Base-by-base conservation (phyloP, 2,888 invertebrate genomes). In the Xanthia togata region DNA sequence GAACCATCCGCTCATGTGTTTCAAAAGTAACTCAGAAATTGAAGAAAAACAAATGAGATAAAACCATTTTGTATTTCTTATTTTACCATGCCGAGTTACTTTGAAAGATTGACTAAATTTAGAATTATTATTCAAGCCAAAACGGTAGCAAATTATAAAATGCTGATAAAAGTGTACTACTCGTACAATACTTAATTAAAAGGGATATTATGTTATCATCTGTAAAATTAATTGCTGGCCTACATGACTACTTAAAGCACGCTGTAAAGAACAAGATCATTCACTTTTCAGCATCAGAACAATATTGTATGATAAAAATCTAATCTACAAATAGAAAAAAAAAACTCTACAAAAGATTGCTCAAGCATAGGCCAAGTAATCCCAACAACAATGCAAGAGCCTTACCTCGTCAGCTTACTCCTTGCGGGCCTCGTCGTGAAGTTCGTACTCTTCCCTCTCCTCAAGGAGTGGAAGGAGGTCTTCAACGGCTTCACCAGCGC, bases 371-470 rank as follows among this genome's bases (percentile, higher is more conserved):
- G 53, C 57, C 11, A 70, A 59, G 14, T 70, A 35, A 53, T 35
- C 1, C 26, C 23, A 72, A 4, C 23, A 17, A 14, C 53, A 69
- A 26, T 3, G 9, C n/a, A 44, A n/a, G 26, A 68, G n/a, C 11
- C 70, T 84, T 90, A 96, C 96, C 96, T 96, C 2, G 96, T 96
- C 12, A 96, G 91, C 88, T 96, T 96, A 78, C 93, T 96, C 83
- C 96, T 91, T 0, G 93, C 92, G 0, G 95, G 93, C 12, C 95
- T 90, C 0, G 94, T 90, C 0, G 92, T 89, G 41, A 93, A 89
- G 69, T 89, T 93, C 0, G 92, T 87, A 5, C 89, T 92, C 73
- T 96, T 96, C 4, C 95, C 95, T 60, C 96, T 89, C 53, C 96
- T 88, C 31, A 97, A 81, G 0, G 97, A 97, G 60, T 95, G 94